These are phyloP conservation scores for Ischnura elegans DNA, from an alignment of 2,888 invertebrate species.

Conservation along the genomic window DNA sequence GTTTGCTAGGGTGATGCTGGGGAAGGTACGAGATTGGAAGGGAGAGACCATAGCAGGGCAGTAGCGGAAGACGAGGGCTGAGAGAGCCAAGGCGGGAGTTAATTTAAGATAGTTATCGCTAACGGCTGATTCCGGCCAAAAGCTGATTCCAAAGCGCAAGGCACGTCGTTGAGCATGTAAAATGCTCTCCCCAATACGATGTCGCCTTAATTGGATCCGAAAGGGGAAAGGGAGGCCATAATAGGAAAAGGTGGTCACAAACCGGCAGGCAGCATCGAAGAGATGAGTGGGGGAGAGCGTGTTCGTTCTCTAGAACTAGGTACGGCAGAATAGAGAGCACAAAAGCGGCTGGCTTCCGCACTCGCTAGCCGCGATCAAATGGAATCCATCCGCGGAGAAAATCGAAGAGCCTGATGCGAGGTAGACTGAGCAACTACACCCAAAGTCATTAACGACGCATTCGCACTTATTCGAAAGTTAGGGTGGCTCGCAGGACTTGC, in stretches of 20 bases:
- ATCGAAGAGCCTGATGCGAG: neutral
- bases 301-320: neutral
- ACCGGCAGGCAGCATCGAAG: neutral
- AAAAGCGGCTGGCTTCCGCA: neutral
- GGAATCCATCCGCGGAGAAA: neutral
- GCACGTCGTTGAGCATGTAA: neutral
- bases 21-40: neutral
- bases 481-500: neutral
- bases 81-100: conserved; percentile 34
- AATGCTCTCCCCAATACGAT: conserved; percentile 11
- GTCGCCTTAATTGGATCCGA: conserved; percentile 46
- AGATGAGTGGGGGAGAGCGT: neutral
- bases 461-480: neutral
- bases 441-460: neutral
- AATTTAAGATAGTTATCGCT: conserved; percentile 57
- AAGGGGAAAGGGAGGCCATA: neutral
- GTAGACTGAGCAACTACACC: neutral
- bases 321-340: neutral
- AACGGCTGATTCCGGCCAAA: conserved; percentile 37
- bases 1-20: neutral
- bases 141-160: conserved; percentile 40
- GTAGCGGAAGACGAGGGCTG: neutral
- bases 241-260: conserved; percentile 20
- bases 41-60: neutral
- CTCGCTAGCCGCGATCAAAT: neutral